Evolutionary conservation across 2,113 vertebrate species (phyloP).

Genomic region (Danio rerio): DNA sequence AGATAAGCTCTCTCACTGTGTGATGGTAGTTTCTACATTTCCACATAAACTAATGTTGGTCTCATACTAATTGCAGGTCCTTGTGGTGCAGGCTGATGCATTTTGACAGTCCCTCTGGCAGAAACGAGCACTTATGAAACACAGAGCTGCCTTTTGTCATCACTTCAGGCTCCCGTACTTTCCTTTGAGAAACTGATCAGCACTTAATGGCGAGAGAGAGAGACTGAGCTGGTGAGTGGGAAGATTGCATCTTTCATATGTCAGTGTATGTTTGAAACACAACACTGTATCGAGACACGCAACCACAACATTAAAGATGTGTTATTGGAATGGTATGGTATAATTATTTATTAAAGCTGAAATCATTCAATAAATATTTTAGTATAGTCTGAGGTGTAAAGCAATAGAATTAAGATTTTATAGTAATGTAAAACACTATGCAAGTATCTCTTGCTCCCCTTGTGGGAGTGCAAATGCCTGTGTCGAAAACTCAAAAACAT

Average conservation of each 20-base stretch:
- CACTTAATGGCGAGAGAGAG: neutral
- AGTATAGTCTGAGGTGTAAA: neutral
- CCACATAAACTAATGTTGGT: constrained; percentile 52
- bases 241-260: neutral
- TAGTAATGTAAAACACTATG: neutral
- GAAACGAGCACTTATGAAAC: constrained; percentile 46
- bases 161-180: neutral
- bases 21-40: constrained; percentile 21
- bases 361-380: neutral
- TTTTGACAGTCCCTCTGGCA: constrained; percentile 43
- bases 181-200: neutral
- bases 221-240: constrained; percentile 7
- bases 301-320: neutral
- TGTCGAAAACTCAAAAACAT: too few relatives aligned
- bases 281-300: neutral
- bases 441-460: too few relatives aligned
- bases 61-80: constrained; percentile 52
- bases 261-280: neutral
- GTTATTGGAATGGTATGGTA: neutral
- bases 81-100: constrained; percentile 33
- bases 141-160: constrained; percentile 43
- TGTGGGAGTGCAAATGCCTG: too few relatives aligned
- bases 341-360: neutral
- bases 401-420: neutral
- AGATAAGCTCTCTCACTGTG: neutral